Evolutionary conservation across 2,888 invertebrate species (phyloP), one percentile per base, ranked within the genome.

Genomic region (Sericinus montela): DNA sequence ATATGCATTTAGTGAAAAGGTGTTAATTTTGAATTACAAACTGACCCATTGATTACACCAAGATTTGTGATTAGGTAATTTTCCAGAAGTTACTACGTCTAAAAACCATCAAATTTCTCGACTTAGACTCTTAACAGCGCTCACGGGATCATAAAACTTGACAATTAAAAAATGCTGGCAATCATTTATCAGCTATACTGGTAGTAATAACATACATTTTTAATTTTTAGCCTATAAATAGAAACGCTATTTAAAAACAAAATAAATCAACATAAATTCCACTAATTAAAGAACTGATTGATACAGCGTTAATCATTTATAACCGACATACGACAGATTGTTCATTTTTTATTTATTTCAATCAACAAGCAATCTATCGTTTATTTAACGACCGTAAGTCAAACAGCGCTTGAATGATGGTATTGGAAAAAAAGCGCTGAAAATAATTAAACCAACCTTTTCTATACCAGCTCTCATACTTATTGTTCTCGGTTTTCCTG

Each of bases 401-500:
- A 16, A 40, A 35, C 14, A 15, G 5, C 3, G 25, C 8, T 14
- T 14, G 45, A 15, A 7, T 6, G 1, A 25, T 25, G 25, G 34
- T 34, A 46, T 46, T 40, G 46, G 25, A 35, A 1, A 29, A 44
- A 30, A 50, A n/a, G 48, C 46, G 48, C 51, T 42, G 50, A 28
- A 36, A 48, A 39, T 44, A 43, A 44, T 39, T 38, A 43, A 23
- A 14, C n/a, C 43, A 34, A 65, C 80, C 80, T 81, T 82, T 73
- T 75, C 67, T 62, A 59, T 58, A 57, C 25, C 65, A 43, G 65
- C 71, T 80, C 79, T 67, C 81, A 76, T 71, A 66, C 63, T 70
- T 69, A 87, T 87, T 87, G 87, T 88, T 83, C 70, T 70, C 61
- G 64, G 72, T 82, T 83, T 85, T 84, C 86, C 74, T 79, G 69